A percentile compares a stretch with the other conserved stretches of the same genome.
Evolutionary conservation across 2,797 vertebrate species (phyloP).

Genomic region (Pitangus sulphuratus): DNA sequence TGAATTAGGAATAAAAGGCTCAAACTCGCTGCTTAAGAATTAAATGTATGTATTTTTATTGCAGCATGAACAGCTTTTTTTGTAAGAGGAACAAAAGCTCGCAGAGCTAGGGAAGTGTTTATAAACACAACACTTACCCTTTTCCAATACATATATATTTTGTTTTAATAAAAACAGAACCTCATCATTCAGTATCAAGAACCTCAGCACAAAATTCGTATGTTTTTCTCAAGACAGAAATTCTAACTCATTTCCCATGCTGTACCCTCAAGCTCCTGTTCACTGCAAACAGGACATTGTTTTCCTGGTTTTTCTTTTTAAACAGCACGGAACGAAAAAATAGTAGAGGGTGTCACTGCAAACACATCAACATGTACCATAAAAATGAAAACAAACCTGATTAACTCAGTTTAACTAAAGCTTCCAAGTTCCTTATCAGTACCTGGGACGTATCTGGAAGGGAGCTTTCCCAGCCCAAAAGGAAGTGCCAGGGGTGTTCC

Average conservation of each 20-base stretch:
- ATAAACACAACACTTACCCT: conserved; percentile 35
- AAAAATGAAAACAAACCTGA: conserved; percentile 50
- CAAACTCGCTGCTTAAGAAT: conserved; percentile 1
- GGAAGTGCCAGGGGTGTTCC: conserved; percentile 73
- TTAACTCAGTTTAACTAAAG: conserved; percentile 25
- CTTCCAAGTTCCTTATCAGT: conserved; percentile 67
- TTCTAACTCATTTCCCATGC: conserved; percentile 19
- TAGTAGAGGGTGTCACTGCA: conserved; percentile 46
- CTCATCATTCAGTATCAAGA: conserved; percentile 2
- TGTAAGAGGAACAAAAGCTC: not conserved
- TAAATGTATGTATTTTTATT: conserved; percentile 31
- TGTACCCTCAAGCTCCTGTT: not conserved
- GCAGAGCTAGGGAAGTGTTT: not conserved
- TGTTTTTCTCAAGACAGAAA: conserved; percentile 24
- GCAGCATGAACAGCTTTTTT: conserved; percentile 3
- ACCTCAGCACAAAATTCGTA: conserved; percentile 17
- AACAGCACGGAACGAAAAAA: not conserved
- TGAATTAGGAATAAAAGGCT: conserved; percentile 11
- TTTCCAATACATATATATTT: conserved; percentile 2
- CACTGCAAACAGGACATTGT: conserved; percentile 32
- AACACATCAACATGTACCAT: conserved; percentile 50
- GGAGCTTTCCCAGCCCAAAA: conserved; percentile 65
- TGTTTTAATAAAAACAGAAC: conserved; percentile 36
- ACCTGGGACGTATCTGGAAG: conserved; percentile 54
- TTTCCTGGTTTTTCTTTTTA: conserved; percentile 23